Base-by-base conservation (phyloP, 1,140 invertebrate genomes). In the Amphibalanus amphitrite region DNA sequence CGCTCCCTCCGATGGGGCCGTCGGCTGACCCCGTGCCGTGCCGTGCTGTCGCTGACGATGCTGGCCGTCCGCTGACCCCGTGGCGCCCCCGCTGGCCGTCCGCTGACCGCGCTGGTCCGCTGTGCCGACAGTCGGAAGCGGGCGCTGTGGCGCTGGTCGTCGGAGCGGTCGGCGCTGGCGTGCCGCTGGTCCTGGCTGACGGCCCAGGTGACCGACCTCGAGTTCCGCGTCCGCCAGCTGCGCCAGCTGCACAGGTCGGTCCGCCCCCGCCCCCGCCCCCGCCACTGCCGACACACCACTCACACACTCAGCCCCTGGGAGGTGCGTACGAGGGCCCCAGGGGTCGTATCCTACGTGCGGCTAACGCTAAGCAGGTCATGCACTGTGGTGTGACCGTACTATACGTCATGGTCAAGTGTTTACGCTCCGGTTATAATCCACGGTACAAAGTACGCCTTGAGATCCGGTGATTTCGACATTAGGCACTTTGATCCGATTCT, bases 131-230 rank as follows among this genome's bases (percentile, higher is more conserved):
- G 92, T 81, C 83, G 85, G 59, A 90, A 89, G 77, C 82, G 92
- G 74, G 90, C 92, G 25, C 84, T 88, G 28, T 96, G 91, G 91
- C 87, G 88, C 72, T 96, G 90, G 85, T 86, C 88, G 70, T 83
- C 85, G 71, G 87, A 91, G 71, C 84, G 93, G 69, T 89, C 91
- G 13, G 85, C 85, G 25, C 86, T 96, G 28, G 92, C 90, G 4
- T 85, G 90, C 4, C 85, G 91, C 69, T 96, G 93, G 91, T 90
- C 89, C 17, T 97, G 92, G 93, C 81, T 97, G 23, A 89, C 93
- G 75, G 88, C 91, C 13, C 93, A 96, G 80, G 88, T 97, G 26
- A 88, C 90, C 47, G 93, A 96, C 81, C 80, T 97, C 75, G 93
- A 96, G 78, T 95, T 93, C 79, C 88, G 88, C 77, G 94, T 96